Evolutionary conservation across 2,113 vertebrate species (phyloP), one percentile per base, ranked within the genome.

Genomic region (Picathartes gymnocephalus): DNA sequence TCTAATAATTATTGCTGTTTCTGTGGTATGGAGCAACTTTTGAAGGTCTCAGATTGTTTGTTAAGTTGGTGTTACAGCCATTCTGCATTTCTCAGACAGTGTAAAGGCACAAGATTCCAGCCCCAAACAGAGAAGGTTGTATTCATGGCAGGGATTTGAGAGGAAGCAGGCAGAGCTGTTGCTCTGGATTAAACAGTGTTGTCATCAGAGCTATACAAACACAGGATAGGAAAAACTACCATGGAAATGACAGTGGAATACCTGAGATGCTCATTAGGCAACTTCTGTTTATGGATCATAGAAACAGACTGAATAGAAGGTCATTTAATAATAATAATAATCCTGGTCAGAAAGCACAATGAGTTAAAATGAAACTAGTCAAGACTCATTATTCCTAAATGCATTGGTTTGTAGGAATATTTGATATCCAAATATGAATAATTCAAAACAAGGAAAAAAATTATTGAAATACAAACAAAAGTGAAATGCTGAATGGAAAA

Each of bases 381-480:
- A 84, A 39, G 81, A 90, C 33, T 91, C 58, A 70, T 91, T 93
- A 66, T 79, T 86, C 80, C 91, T 92, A 94, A 66, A 81, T 81
- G 40, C 2, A 1, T 53, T 84, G 56, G 51, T 93, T 93, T 81
- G 31, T 78, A 74, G 79, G 68, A 92, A 57, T 83, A 64, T 88
- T 81, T 93, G 28, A 84, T 90, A 86, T 57, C 53, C n/a, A 64
- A 81, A 74, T 76, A 92, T 48, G 40, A 88, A 68, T 86, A 86
- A 95, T 90, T 90, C 68, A 88, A 40, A 85, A 68, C 45, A n/a
- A 57, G 9, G 23, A 11, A 42, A 76, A 91, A 87, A 76, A 45
- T 5, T 24, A 50, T 0, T 70, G 53, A 77, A 73, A 84, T 33
- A 13, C 27, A 89, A 89, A 50, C 44, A 62, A 7, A 91, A 74